Base-by-base conservation (phyloP, 1,140 invertebrate genomes). In the Pseudoatta argentina region DNA sequence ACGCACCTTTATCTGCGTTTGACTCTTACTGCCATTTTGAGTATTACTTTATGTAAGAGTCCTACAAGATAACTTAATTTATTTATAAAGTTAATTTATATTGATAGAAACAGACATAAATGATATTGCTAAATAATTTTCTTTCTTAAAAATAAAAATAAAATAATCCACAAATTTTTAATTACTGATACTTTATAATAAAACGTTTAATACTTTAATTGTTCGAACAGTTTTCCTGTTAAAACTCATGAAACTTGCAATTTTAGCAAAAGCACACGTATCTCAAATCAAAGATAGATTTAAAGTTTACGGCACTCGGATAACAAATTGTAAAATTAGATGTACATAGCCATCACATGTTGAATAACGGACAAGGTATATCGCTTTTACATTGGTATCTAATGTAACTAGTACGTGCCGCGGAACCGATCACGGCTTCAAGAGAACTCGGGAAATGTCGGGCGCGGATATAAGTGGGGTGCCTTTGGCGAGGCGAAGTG, bases 401-500 rank as follows among this genome's bases (percentile, higher is more conserved):
- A 88, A 91, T 79, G 86, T 79, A 86, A 87, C 78, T 77, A 27
- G 81, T 89, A 90, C 87, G 90, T 89, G 90, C 81, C 59, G 57
- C 72, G 64, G 69, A 91, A 77, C 63, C 79, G 86, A 82, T 90
- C 82, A 67, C 63, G 72, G 78, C 61, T 61, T 66, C 71, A 83
- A 89, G 79, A 83, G 79, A 86, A 48, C 77, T 72, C 72, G 86
- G 88, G 88, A 72, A 89, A 61, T 39, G 76, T 81, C 69, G 73
- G 69, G 77, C 73, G 77, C 61, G 64, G 71, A 57, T 78, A 78
- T 88, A 92, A 93, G 92, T 90, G 91, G 87, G 91, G 88, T 91
- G 89, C 90, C 91, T 93, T 93, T 93, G 91, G 89, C 91, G 86
- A 92, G 87, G 79, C 88, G 75, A 89, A 89, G 89, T 90, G 86